phyloP scores from a whole-genome alignment of 2,113 vertebrate genomes.

The Ochotona curzoniae region DNA sequence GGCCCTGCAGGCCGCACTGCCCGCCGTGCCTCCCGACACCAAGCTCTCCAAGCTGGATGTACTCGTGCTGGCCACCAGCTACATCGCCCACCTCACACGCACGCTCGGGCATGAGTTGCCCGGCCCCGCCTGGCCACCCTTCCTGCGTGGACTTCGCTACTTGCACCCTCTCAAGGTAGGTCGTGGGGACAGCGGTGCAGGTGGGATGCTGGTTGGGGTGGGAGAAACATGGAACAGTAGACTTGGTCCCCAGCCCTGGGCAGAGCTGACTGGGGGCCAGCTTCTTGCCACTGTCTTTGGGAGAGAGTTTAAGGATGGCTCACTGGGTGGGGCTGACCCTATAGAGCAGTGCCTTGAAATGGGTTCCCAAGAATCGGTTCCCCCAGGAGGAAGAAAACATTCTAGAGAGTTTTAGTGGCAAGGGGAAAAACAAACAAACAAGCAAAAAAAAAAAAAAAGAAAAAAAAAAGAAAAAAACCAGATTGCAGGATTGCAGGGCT shows the following conservation, averaged over 20 bases:
- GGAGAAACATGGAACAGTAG: neutral
- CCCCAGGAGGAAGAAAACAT: neutral
- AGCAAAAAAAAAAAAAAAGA: neutral
- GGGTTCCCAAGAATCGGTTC: neutral
- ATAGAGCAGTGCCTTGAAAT: neutral
- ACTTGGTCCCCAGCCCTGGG: neutral
- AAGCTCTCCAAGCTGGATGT: conserved; percentile 93
- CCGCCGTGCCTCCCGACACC: conserved; percentile 90
- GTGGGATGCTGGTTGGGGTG: neutral
- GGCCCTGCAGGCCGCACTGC: conserved; percentile 91
- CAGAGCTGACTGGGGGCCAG: neutral
- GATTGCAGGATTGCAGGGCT: neutral
- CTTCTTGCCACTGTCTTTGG: neutral
- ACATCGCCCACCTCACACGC: conserved; percentile 92
- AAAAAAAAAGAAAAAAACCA: neutral
- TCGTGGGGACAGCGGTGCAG: neutral
- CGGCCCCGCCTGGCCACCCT: conserved; percentile 58
- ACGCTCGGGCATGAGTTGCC: conserved; percentile 85
- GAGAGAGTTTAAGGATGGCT: neutral
- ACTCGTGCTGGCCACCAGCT: conserved; percentile 92
- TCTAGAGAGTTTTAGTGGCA: neutral
- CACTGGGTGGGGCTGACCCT: neutral
- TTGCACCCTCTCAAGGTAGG: conserved; percentile 92
- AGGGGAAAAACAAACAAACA: neutral
- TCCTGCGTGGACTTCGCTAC: conserved; percentile 84